Percentiles rank a stretch among this genome's conserved stretches.
Conservation (phyloP, 2,797 vertebrate genomes). For the Morus bassanus region DNA sequence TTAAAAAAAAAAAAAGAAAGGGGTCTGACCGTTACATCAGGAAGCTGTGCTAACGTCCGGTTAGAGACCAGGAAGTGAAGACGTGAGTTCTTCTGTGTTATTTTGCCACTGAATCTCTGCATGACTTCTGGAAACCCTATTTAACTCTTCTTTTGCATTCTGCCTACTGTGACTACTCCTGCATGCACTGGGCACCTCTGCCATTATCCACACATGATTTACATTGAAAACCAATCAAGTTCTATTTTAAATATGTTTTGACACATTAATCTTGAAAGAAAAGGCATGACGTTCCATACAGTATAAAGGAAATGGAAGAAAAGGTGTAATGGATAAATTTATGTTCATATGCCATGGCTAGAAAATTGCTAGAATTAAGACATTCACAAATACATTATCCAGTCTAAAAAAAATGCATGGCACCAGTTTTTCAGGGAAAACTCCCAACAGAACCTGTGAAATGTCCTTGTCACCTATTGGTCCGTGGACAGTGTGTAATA, state of each 20-base stretch:
- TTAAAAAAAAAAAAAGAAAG: not conserved
- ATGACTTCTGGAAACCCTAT: not conserved
- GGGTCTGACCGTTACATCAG: not conserved
- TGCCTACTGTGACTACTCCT: not conserved
- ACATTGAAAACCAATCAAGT: not conserved
- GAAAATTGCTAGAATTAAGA: not conserved
- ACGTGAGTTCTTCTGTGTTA: not conserved
- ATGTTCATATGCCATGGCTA: not conserved
- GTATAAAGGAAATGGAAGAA: not conserved
- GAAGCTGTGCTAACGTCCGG: not conserved
- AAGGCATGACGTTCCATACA: not conserved
- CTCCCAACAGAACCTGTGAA: not conserved
- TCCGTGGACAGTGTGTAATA: not conserved
- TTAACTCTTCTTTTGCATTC: not conserved
- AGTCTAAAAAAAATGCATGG: not conserved
- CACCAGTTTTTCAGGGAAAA: not conserved
- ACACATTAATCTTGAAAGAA: not conserved
- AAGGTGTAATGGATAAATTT: not conserved
- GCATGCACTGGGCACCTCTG: not conserved
- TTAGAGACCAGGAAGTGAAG: not conserved
- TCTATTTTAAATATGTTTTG: not conserved
- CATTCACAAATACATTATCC: not conserved
- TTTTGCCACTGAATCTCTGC: not conserved
- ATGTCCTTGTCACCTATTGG: not conserved
- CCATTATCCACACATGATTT: not conserved